Evolutionary conservation across 2,888 invertebrate species (phyloP).

Genomic region (Kryphioiulus occultus): DNA sequence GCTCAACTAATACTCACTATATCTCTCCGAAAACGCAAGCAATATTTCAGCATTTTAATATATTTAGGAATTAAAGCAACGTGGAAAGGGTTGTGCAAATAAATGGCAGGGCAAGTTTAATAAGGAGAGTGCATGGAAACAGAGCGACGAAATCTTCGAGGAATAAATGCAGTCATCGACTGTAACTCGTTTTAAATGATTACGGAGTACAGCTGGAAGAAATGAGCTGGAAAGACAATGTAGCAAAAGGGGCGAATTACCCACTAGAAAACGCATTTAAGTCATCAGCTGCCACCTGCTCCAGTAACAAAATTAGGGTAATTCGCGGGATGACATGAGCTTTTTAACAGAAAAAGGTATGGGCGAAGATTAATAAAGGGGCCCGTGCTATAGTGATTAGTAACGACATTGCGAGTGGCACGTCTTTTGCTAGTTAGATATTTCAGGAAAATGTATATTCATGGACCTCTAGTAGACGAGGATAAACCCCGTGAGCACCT

Average conservation of each 20-base stretch:
- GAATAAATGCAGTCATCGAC: conserved; percentile 17
- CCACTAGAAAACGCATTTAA: background rate
- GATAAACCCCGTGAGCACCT: background rate
- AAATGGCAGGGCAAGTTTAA: background rate
- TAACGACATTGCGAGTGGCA: background rate
- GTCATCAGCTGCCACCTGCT: conserved; percentile 3
- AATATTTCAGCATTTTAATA: conserved; percentile 30
- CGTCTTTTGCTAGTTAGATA: background rate
- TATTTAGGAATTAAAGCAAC: conserved; percentile 8
- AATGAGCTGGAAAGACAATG: conserved; percentile 16
- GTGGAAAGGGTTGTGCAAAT: background rate
- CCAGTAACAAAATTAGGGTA: background rate
- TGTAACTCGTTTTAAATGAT: conserved; percentile 26
- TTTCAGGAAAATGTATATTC: background rate
- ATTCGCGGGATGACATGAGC: background rate
- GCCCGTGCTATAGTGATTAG: background rate
- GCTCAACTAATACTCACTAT: background rate
- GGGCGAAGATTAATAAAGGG: background rate
- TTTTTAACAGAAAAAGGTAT: background rate
- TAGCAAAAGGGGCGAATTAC: background rate
- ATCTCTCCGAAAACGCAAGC: background rate
- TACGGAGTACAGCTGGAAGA: conserved; percentile 11
- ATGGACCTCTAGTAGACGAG: background rate
- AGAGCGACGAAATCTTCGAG: background rate
- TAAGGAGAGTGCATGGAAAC: background rate